Conservation (phyloP, 2,113 vertebrate species). For the Mesembrinibis cayennensis region DNA sequence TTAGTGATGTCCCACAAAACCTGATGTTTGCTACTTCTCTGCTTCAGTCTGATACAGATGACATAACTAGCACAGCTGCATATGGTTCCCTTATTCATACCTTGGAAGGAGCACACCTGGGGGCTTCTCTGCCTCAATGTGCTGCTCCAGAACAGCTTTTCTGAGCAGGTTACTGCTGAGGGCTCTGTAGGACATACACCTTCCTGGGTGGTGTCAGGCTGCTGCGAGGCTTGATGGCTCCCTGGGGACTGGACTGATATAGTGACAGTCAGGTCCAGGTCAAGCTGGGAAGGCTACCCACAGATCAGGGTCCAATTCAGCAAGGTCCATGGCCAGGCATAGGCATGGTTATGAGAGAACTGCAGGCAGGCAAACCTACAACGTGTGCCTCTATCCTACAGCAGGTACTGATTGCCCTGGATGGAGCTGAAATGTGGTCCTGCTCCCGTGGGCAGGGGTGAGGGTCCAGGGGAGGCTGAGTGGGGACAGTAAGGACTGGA, state of each 20-base stretch:
- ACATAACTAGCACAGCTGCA: background rate
- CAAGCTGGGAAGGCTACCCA: background rate
- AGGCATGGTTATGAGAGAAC: background rate
- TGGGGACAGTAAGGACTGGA: background rate
- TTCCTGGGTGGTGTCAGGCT: background rate
- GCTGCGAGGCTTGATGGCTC: rapidly evolving
- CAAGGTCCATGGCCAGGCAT: background rate
- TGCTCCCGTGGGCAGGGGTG: background rate
- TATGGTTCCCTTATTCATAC: background rate
- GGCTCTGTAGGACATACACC: background rate
- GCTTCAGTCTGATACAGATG: background rate
- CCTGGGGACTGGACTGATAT: rapidly evolving
- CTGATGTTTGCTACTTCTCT: background rate
- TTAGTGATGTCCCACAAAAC: background rate
- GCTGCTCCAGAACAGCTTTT: background rate
- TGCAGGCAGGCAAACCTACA: background rate
- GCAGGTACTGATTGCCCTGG: background rate
- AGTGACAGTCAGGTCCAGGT: background rate
- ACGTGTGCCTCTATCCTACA: rapidly evolving
- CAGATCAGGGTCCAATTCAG: background rate
- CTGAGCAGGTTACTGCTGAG: background rate
- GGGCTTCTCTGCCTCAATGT: rapidly evolving
- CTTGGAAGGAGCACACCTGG: rapidly evolving
- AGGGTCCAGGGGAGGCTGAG: background rate
- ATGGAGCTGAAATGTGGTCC: background rate